Conservation (phyloP, 2,113 vertebrate genomes). For the Gila orcuttii region DNA sequence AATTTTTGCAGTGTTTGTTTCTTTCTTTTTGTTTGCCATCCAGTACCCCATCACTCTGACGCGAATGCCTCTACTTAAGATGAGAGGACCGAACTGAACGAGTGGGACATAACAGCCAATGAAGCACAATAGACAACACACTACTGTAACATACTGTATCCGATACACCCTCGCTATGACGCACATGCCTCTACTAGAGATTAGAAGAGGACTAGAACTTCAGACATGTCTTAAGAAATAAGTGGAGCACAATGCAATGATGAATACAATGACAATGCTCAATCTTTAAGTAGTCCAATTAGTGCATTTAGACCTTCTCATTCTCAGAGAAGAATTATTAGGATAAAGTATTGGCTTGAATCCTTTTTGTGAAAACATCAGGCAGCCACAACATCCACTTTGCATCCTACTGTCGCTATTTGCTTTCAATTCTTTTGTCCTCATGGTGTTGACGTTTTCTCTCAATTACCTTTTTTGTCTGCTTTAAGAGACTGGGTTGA, state of each 20-base stretch:
- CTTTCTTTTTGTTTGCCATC: slow-evolving; percentile 6
- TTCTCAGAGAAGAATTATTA: slow-evolving; percentile 1
- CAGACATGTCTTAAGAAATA: too few relatives aligned
- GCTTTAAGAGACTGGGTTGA: not conserved
- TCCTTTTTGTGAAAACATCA: not conserved
- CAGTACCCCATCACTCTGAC: slow-evolving; percentile 3
- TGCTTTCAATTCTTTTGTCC: not conserved
- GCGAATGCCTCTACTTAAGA: slow-evolving; percentile 9
- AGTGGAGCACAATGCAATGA: too few relatives aligned
- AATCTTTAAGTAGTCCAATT: slow-evolving; percentile 1
- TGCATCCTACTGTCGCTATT: not conserved
- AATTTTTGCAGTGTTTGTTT: not conserved
- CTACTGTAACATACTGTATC: not conserved
- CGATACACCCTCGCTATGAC: not conserved
- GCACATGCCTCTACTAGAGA: slow-evolving; percentile 17
- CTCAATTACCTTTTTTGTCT: not conserved
- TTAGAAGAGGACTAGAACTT: too few relatives aligned
- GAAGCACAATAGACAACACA: slow-evolving; percentile 3
- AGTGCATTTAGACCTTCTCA: not conserved
- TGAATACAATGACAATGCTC: too few relatives aligned
- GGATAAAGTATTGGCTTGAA: not conserved
- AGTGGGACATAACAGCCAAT: not conserved
- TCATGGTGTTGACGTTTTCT: not conserved
- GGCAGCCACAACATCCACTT: not conserved
- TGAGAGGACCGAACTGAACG: not conserved